phyloP scores from a whole-genome alignment of 2,797 vertebrate genomes.

The Cottoperca gobio region DNA sequence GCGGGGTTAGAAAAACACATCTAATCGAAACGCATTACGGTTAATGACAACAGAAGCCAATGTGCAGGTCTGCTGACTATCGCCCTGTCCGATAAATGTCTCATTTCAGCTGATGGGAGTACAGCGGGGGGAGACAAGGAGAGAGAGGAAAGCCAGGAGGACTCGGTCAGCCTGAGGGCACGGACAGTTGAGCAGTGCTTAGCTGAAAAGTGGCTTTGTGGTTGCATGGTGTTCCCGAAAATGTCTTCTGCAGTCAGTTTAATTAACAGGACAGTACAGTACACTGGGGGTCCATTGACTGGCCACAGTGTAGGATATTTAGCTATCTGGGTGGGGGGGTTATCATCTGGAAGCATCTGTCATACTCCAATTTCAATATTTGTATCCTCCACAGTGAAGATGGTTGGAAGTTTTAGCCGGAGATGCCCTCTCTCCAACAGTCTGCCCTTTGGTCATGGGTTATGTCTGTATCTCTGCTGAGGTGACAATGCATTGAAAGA shows the following conservation, averaged over 20 bases:
- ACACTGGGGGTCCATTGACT: conserved; percentile 35
- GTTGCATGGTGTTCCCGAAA: conserved; percentile 56
- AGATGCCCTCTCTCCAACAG: not conserved
- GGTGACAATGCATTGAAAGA: conserved; percentile 62
- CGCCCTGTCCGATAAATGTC: conserved; percentile 75
- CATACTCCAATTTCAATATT: conserved; percentile 34
- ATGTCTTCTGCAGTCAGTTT: conserved; percentile 65
- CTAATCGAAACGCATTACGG: conserved; percentile 79
- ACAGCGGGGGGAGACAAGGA: not conserved
- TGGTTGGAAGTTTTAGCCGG: conserved; percentile 6
- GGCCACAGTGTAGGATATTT: conserved; percentile 50
- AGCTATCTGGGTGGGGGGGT: conserved; percentile 20
- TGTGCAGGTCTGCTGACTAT: conserved; percentile 78
- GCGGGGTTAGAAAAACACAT: conserved; percentile 66
- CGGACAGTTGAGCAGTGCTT: conserved; percentile 32
- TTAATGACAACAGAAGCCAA: conserved; percentile 76
- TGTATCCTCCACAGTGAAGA: conserved; percentile 11
- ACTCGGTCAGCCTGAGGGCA: conserved; percentile 51
- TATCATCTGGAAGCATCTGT: conserved; percentile 78
- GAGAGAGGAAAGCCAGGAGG: conserved; percentile 61
- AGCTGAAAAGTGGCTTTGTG: conserved; percentile 56
- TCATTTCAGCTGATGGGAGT: conserved; percentile 71
- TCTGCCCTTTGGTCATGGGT: conserved; percentile 59
- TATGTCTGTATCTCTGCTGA: conserved; percentile 48
- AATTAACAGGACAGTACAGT: conserved; percentile 68